Base-by-base conservation (phyloP, 2,113 vertebrate genomes). In the Ciconia boyciana region DNA sequence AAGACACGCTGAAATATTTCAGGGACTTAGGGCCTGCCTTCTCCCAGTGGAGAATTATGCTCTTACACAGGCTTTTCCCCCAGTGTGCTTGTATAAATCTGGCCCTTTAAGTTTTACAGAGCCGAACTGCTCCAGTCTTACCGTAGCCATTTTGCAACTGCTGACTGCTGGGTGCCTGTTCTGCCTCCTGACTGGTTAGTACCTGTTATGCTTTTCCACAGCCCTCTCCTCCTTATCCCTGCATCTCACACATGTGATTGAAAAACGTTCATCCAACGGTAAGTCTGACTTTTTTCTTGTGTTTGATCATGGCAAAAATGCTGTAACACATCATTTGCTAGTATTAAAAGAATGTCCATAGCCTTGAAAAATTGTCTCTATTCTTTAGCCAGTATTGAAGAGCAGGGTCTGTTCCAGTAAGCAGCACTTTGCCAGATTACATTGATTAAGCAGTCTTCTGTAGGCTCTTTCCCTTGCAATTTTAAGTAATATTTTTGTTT, bases 41-140 rank as follows among this genome's bases (percentile, higher is more conserved):
- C 48, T 94, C 91, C 84, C 89, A 77, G 74, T 28, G 66, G 91
- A 91, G 70, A 95, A 85, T 3, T 80, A 12, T 70, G 70, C 75
- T 93, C 62, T 91, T 66, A 41, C 58, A 94, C 54, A 83, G 78
- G 17, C 71, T 94, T 93, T 93, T 77, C 70, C 75, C 89, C 78
- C 41, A 49, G 43, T 51, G 62, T 77, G 74, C 58, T 83, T 70
- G 58, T 80, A 77, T 83, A 96, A 96, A 96, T 87, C 95, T 97
- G 95, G 25, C 95, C 84, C 94, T 97, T 97, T 96, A 96, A 95
- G 84, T 60, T 92, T 92, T 54, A 85, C 95, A 77, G 52, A 94
- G 83, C 61, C 11, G 55, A 95, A 32, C 55, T 75, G 86, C 92
- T 96, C 86, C 74, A 83, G 11, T 82, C 62, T 82, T 61, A 41